These are phyloP conservation scores for Channa striata DNA, from an alignment of 2,797 vertebrate species.

Conservation along the genomic window DNA sequence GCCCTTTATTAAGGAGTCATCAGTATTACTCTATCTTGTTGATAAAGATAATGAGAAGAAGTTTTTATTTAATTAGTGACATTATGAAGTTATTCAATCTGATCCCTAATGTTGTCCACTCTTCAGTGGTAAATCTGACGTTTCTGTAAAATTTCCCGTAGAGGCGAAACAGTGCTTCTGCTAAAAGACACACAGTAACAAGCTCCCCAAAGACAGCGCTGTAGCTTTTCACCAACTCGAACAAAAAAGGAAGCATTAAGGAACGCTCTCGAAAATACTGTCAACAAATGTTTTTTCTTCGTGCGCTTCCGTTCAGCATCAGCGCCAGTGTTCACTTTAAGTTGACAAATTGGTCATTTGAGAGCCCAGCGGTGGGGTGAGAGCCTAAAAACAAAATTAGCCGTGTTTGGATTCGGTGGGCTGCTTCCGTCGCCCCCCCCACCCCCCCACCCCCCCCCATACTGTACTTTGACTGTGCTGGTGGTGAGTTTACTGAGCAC, in stretches of 20 bases:
- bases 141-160: conserved; percentile 27
- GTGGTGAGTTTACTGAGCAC: conserved; percentile 48
- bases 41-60: conserved; percentile 8
- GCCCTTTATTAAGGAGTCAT: not conserved
- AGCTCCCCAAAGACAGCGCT: conserved; percentile 49
- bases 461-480: conserved; percentile 38
- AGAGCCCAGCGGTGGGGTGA: conserved; percentile 39
- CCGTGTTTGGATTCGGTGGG: conserved; percentile 36
- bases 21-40: not conserved
- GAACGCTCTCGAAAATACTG: conserved; percentile 27
- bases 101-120: conserved; percentile 11
- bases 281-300: conserved; percentile 28
- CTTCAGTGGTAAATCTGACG: conserved; percentile 10
- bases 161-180: conserved; percentile 15
- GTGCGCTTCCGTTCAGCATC: conserved; percentile 24
- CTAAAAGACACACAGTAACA: conserved; percentile 42
- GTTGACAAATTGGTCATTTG: conserved; percentile 32
- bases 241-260: conserved; percentile 38
- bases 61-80: not conserved
- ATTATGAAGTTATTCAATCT: conserved; percentile 1
- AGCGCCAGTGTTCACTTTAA: conserved; percentile 20
- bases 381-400: conserved; percentile 47
- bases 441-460: conserved; percentile 7
- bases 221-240: conserved; percentile 37
- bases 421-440: conserved; percentile 35